Conservation (phyloP, 2,113 vertebrate genomes). For the Crotalus tigris region DNA sequence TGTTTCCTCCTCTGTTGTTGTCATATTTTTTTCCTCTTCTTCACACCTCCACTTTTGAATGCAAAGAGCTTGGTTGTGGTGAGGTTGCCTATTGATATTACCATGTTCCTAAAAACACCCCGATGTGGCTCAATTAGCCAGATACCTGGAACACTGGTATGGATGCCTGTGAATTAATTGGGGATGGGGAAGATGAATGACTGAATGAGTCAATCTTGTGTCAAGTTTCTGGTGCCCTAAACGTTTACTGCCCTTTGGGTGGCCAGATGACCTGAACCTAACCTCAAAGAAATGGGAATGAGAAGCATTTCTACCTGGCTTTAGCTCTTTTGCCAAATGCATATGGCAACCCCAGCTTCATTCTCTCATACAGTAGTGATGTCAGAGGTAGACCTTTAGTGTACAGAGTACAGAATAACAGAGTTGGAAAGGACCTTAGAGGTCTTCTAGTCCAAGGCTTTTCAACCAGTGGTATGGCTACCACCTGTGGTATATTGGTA, state of each 20-base stretch:
- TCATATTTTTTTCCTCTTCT: background rate
- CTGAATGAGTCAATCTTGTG: background rate
- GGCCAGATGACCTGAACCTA: background rate
- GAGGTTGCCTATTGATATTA: background rate
- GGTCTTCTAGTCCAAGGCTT: no score
- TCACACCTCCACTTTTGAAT: background rate
- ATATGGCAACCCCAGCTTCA: background rate
- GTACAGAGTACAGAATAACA: no score
- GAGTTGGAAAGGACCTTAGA: no score
- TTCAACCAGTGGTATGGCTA: no score
- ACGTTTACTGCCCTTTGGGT: background rate
- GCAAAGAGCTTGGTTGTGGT: background rate
- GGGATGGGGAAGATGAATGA: background rate
- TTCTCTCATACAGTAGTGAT: background rate
- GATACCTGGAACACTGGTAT: background rate
- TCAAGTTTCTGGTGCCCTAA: background rate
- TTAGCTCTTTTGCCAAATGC: background rate
- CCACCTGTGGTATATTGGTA: no score
- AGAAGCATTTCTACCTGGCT: background rate
- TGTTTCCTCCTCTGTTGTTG: background rate
- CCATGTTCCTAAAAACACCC: background rate
- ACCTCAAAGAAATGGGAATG: background rate
- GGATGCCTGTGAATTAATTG: background rate
- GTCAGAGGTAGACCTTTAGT: background rate
- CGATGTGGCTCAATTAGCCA: background rate